A percentile compares a stretch with the other conserved stretches of the same genome.
Evolutionary conservation across 1,140 invertebrate genomes (phyloP).

Genomic region (Pogonognathellus flavescens): DNA sequence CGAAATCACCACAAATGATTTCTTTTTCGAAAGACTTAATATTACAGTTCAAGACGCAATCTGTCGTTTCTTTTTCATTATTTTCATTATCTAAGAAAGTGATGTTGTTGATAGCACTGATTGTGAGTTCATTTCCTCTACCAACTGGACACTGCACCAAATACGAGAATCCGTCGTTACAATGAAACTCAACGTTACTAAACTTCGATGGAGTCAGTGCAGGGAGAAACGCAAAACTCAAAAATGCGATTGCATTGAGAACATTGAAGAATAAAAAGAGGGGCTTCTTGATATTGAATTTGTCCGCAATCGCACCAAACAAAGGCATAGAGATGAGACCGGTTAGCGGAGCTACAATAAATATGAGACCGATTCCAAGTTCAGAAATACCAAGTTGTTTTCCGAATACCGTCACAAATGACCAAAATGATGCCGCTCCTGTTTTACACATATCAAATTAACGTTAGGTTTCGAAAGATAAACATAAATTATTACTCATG

Average conservation of each 20-base stretch:
- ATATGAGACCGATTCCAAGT: slow-evolving; percentile 80
- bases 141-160: not conserved
- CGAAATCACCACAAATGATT: not conserved
- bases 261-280: slow-evolving; percentile 81
- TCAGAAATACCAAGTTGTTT: slow-evolving; percentile 85
- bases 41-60: not conserved
- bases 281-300: slow-evolving; percentile 81
- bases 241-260: slow-evolving; percentile 69
- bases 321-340: slow-evolving; percentile 85
- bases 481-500: not conserved
- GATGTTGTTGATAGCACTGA: not conserved
- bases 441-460: not conserved
- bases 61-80: not conserved
- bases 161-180: not conserved
- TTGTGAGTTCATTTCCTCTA: not conserved
- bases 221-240: slow-evolving; percentile 58
- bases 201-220: slow-evolving; percentile 5
- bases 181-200: not conserved
- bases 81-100: not conserved
- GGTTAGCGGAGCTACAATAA: slow-evolving; percentile 71
- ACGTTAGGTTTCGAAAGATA: not conserved
- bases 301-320: slow-evolving; percentile 84
- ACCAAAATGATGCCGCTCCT: slow-evolving; percentile 86
- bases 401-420: slow-evolving; percentile 85
- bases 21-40: not conserved